phyloP scores from a whole-genome alignment of 2,888 invertebrate species.

The Drosophila falleni region DNA sequence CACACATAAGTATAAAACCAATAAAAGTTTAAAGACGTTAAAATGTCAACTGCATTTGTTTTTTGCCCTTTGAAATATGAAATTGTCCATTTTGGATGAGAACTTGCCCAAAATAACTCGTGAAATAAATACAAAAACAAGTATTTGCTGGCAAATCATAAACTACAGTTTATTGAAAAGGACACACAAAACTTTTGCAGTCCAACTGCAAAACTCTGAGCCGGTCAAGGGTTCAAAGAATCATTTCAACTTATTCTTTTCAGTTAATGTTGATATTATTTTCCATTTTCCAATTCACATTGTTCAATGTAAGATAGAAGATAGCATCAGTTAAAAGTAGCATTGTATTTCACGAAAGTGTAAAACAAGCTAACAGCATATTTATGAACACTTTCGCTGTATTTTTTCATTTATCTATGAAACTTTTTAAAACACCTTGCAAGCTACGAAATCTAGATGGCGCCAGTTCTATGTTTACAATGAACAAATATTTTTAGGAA shows the following conservation, averaged over 20 bases:
- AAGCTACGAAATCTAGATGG: background rate
- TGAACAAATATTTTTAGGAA: background rate
- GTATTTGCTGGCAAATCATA: slow-evolving; percentile 49
- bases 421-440: slow-evolving; percentile 14
- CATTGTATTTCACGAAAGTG: slow-evolving; percentile 31
- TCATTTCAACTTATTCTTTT: slow-evolving; percentile 40
- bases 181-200: slow-evolving; percentile 39
- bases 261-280: slow-evolving; percentile 38
- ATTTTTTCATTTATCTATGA: slow-evolving; percentile 4
- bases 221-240: slow-evolving; percentile 31
- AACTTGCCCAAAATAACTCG: slow-evolving; percentile 44
- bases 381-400: slow-evolving; percentile 16
- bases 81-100: slow-evolving; percentile 46
- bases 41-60: slow-evolving; percentile 78
- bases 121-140: slow-evolving; percentile 28
- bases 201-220: slow-evolving; percentile 16
- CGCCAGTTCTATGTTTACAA: background rate
- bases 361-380: slow-evolving; percentile 17
- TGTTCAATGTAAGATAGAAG: background rate
- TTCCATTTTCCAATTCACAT: slow-evolving; percentile 1
- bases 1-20: slow-evolving; percentile 51
- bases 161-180: slow-evolving; percentile 62
- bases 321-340: slow-evolving; percentile 16
- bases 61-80: slow-evolving; percentile 73
- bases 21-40: slow-evolving; percentile 75